Evolutionary conservation across 2,797 vertebrate genomes (phyloP).

Genomic region (Scomberomorus guttatus): DNA sequence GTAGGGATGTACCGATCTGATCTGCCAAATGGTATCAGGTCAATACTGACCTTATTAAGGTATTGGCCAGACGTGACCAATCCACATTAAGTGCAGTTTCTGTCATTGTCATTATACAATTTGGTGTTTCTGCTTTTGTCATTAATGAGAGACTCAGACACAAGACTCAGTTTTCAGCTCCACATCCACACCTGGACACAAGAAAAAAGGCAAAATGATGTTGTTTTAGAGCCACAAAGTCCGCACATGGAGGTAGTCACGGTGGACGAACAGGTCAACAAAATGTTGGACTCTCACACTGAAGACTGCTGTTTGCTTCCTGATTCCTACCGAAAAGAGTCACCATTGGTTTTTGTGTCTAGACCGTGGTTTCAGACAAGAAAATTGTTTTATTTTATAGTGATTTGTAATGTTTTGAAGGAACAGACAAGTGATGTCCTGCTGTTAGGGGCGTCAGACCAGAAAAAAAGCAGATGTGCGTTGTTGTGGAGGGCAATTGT

Average conservation of each 20-base stretch:
- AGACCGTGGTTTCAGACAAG: background rate
- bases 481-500: background rate
- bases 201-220: slow-evolving; percentile 12
- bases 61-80: background rate
- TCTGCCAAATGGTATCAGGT: background rate
- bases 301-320: background rate
- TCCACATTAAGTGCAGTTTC: slow-evolving; percentile 12
- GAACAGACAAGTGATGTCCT: background rate
- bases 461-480: background rate
- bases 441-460: background rate
- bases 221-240: background rate
- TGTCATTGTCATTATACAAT: background rate
- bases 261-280: slow-evolving; percentile 1
- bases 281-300: background rate
- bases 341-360: background rate
- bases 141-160: background rate
- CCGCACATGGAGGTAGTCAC: background rate
- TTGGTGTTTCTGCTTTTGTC: slow-evolving; percentile 7
- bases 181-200: background rate
- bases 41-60: slow-evolving; percentile 27
- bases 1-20: slow-evolving; percentile 7
- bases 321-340: background rate
- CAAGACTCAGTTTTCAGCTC: background rate
- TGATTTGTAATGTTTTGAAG: background rate
- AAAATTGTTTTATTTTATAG: background rate